phyloP scores from a whole-genome alignment of 2,888 invertebrate genomes.

The Dicyrtomina minuta region DNA sequence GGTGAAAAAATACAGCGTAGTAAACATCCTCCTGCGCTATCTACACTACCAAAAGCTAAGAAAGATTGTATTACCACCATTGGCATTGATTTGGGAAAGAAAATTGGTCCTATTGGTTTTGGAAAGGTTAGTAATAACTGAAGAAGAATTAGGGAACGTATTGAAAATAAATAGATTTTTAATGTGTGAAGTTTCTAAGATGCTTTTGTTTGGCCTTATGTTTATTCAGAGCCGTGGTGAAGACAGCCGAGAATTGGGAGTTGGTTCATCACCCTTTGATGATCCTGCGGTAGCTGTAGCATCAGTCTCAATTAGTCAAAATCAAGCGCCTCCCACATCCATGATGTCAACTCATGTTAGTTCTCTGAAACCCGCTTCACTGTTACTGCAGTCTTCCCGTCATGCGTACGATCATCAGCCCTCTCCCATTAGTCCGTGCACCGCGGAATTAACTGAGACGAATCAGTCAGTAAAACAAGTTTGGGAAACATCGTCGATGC shows the following conservation, averaged over 20 bases:
- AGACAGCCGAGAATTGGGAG: slow-evolving; percentile 38
- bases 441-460: slow-evolving; percentile 50
- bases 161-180: background rate
- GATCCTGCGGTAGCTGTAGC: slow-evolving; percentile 8
- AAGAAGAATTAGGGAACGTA: background rate
- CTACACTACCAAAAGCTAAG: slow-evolving; percentile 27
- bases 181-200: no score
- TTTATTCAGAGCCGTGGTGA: slow-evolving; percentile 18
- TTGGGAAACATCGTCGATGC: slow-evolving; percentile 49
- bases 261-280: slow-evolving; percentile 34
- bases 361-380: background rate
- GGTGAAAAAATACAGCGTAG: no score
- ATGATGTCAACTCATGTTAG: slow-evolving; percentile 22
- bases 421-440: slow-evolving; percentile 50
- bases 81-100: slow-evolving; percentile 41
- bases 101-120: slow-evolving; percentile 36
- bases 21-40: no score
- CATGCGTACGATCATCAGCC: slow-evolving; percentile 45
- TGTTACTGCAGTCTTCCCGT: slow-evolving; percentile 11
- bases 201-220: no score
- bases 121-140: slow-evolving; percentile 44
- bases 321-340: slow-evolving; percentile 4
- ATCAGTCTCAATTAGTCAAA: slow-evolving; percentile 19
- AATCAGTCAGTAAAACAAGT: slow-evolving; percentile 47
- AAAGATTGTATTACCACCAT: slow-evolving; percentile 35